Base-by-base conservation (phyloP, 2,888 invertebrate genomes). In the Himalopsyche japonica region DNA sequence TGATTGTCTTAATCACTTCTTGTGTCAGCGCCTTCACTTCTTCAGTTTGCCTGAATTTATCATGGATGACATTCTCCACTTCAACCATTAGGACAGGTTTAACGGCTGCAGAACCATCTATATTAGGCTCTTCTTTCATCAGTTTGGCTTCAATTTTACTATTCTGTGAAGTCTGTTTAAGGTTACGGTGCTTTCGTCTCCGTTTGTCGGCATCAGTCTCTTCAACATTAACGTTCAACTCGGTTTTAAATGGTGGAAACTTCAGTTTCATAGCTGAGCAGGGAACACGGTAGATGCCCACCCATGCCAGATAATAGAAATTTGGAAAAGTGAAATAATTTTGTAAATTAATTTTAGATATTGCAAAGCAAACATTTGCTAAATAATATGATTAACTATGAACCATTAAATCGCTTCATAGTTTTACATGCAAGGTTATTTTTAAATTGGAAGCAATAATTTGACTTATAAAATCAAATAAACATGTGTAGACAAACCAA, bases 21-120 rank as follows among this genome's bases (percentile, higher is more conserved):
- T 98, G 98, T 0, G 98, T 98, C 83, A 98, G 89, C 0, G 99
- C 99, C 92, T 99, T 99, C 18, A 99, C 96, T 92, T 99, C 99
- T 89, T 98, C 98, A 0, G 97, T 98, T 90, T 96, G 96, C 87
- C 95, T 94, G 90, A 97, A 99, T 88, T 97, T 95, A 86, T 98
- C 95, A 88, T 98, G 97, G 83, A 94, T 93, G 81, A 98, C 91
- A 92, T 99, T 99, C 90, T 98, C 98, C 30, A 98, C 97, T 91
- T 98, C 98, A 0, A 96, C 98, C 97, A 99, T 98, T 86, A 98
- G 90, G 24, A 98, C 93, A 18, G 94, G 93, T 79, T 76, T 20
- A 57, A 85, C 82, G 57, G 77, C 18, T 7, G 27, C 78, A 0
- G 64, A 10, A 6, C 80, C 64, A 15, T 77, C 70, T 20, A 20